Evolutionary conservation across 2,797 vertebrate species (phyloP).

Genomic region (Macropodus opercularis): DNA sequence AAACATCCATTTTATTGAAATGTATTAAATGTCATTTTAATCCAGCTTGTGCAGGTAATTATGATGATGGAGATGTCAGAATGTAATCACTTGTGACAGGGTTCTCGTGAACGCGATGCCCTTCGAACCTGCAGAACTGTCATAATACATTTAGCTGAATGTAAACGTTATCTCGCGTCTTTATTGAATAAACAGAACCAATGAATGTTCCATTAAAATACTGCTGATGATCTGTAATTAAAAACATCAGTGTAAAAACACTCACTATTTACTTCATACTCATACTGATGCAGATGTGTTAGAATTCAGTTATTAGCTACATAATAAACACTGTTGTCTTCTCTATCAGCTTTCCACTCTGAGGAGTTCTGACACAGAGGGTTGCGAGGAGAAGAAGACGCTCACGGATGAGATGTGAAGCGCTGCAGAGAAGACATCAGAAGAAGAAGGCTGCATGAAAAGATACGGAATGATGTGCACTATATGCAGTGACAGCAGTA

Average conservation of each 20-base stretch:
- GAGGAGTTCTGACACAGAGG: slow-evolving; percentile 66
- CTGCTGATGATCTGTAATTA: slow-evolving; percentile 29
- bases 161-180: slow-evolving; percentile 16
- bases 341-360: slow-evolving; percentile 66
- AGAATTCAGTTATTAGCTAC: no score
- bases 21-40: slow-evolving; percentile 8
- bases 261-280: no score
- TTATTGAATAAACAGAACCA: slow-evolving; percentile 38
- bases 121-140: slow-evolving; percentile 7
- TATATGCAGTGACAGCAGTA: slow-evolving; percentile 4
- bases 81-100: slow-evolving; percentile 23
- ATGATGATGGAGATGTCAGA: slow-evolving; percentile 21
- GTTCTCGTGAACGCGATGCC: slow-evolving; percentile 16
- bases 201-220: slow-evolving; percentile 12
- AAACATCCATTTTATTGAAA: no score
- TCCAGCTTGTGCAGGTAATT: slow-evolving; percentile 3
- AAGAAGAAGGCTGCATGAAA: background rate
- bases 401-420: background rate
- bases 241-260: slow-evolving; percentile 19
- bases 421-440: background rate
- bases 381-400: background rate
- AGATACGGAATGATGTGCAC: slow-evolving; percentile 11
- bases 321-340: no score
- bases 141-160: slow-evolving; percentile 26
- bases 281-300: no score